Conservation (phyloP, 2,888 invertebrate species). For the Coleophora deauratella region DNA sequence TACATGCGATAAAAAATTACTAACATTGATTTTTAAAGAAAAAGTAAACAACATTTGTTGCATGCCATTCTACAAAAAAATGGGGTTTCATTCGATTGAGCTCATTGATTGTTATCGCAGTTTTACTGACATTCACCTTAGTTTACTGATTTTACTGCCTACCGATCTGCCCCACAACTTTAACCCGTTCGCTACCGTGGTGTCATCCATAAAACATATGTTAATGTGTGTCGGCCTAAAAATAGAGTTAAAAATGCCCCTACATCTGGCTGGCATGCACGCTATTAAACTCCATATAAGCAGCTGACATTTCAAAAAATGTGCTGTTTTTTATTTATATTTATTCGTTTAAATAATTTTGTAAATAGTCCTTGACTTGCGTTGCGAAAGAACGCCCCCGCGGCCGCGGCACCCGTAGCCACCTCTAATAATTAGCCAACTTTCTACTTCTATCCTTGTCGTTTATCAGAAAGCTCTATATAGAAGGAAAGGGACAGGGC, state of each 20-base stretch:
- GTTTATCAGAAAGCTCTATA: conserved; percentile 22
- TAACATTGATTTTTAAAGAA: too few species aligned
- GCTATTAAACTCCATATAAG: conserved; percentile 29
- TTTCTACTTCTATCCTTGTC: conserved; percentile 34
- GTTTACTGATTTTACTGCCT: too few species aligned
- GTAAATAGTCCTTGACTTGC: conserved; percentile 57
- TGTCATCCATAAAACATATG: conserved; percentile 1
- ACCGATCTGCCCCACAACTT: too few species aligned
- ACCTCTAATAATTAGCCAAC: conserved; percentile 31
- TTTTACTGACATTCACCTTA: too few species aligned
- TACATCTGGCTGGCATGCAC: conserved; percentile 25
- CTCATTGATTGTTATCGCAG: too few species aligned
- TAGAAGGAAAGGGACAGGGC: conserved; percentile 34
- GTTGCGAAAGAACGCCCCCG: conserved; percentile 53
- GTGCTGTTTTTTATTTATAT: conserved; percentile 30
- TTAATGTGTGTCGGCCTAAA: conserved; percentile 21
- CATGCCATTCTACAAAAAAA: too few species aligned
- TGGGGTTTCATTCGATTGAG: too few species aligned
- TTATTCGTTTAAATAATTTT: conserved; percentile 41
- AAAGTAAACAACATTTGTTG: too few species aligned
- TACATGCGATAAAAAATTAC: too few species aligned
- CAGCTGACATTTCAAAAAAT: conserved; percentile 46
- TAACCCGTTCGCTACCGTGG: too few species aligned
- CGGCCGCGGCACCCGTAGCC: conserved; percentile 16
- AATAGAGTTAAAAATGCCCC: conserved; percentile 28